Conservation (phyloP, 2,113 vertebrate species). For the Trematomus loennbergii region DNA sequence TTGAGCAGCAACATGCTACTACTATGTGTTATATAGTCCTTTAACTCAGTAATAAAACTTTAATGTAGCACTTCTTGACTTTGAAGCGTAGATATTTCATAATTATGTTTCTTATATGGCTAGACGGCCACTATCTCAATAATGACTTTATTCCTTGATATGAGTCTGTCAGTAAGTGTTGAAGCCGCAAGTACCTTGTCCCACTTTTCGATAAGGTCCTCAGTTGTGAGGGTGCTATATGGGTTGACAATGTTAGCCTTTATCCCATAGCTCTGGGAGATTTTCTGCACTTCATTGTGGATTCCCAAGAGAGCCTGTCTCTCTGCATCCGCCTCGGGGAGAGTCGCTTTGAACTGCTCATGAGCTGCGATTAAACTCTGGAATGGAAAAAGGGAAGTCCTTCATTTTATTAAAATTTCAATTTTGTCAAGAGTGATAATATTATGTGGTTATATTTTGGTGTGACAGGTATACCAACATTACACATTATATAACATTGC, state of each 20-base stretch:
- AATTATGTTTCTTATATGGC: background rate
- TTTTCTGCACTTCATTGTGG: slow-evolving; percentile 97
- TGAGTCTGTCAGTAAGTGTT: background rate
- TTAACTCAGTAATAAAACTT: slow-evolving; percentile 16
- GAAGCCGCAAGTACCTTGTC: slow-evolving; percentile 88
- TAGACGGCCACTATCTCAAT: background rate
- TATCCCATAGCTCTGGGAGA: slow-evolving; percentile 95
- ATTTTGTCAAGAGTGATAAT: slow-evolving; percentile 19
- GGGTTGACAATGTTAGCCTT: slow-evolving; percentile 90
- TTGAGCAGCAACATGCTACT: background rate
- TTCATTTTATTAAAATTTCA: slow-evolving; percentile 23
- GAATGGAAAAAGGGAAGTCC: slow-evolving; percentile 36
- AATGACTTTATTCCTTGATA: background rate
- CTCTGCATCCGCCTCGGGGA: slow-evolving; percentile 90
- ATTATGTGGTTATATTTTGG: background rate
- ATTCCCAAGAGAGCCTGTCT: slow-evolving; percentile 96
- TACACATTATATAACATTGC: background rate
- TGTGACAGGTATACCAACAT: slow-evolving; percentile 3
- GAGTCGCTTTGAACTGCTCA: slow-evolving; percentile 89
- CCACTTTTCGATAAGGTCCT: slow-evolving; percentile 94
- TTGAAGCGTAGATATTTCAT: background rate
- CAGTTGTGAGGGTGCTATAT: slow-evolving; percentile 92
- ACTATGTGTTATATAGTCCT: slow-evolving; percentile 7
- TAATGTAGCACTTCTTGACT: background rate
- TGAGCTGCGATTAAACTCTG: slow-evolving; percentile 96